phyloP scores from a whole-genome alignment of 2,888 invertebrate genomes.

The Xestia c-nigrum region DNA sequence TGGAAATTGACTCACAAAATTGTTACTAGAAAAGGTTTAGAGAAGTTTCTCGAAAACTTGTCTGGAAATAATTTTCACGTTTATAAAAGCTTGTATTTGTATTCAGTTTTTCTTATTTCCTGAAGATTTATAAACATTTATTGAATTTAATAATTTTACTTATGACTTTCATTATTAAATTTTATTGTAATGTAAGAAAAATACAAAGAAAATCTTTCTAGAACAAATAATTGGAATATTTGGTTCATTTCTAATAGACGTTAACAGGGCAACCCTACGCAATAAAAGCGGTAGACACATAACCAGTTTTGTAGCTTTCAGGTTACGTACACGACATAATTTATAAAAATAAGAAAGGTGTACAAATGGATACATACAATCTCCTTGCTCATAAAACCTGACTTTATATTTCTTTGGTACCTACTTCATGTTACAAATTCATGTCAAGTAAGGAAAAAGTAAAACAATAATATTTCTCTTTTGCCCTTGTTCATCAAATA shows the following conservation, averaged over 20 bases:
- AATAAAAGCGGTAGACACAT: slow-evolving; percentile 19
- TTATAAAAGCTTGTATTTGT: neutral
- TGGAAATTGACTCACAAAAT: neutral
- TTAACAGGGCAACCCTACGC: slow-evolving; percentile 18
- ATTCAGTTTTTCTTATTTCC: neutral
- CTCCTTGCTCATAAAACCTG: neutral
- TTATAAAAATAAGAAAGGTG: slow-evolving; percentile 22
- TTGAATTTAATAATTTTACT: neutral
- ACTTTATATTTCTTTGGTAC: neutral
- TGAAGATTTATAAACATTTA: neutral
- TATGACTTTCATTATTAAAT: neutral
- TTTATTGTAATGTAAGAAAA: neutral
- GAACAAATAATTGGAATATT: too few species aligned
- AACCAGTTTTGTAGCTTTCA: slow-evolving; percentile 48
- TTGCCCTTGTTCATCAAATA: too few species aligned
- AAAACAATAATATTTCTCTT: neutral
- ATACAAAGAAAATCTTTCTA: neutral
- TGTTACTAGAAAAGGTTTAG: neutral
- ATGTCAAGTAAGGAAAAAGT: neutral
- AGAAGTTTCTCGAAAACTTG: neutral
- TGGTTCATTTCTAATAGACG: neutral
- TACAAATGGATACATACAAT: neutral
- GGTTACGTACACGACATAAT: neutral
- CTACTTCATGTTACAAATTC: neutral
- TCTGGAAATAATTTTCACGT: neutral